These are phyloP conservation scores for Tokudaia muenninki DNA, from an alignment of 2,797 vertebrate genomes.

Conservation along the genomic window DNA sequence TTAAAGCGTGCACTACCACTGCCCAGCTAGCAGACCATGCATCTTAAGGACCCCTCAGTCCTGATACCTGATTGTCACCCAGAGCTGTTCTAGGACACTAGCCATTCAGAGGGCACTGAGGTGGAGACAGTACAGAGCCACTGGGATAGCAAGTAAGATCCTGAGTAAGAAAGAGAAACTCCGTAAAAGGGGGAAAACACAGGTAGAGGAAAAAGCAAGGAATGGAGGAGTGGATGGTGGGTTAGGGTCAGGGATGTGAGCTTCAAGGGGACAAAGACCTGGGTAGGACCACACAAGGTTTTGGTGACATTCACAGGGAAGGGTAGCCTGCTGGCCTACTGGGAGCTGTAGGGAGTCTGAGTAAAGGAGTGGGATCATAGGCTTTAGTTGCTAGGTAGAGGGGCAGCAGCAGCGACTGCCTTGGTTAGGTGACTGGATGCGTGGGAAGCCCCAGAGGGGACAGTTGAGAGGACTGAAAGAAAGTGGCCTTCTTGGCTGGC, in stretches of 20 bases:
- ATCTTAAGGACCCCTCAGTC: background rate
- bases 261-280: background rate
- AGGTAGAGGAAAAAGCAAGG: background rate
- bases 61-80: background rate
- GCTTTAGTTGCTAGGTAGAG: background rate
- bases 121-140: background rate
- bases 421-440: background rate
- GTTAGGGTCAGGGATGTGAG: background rate
- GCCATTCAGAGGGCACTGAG: background rate
- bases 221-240: background rate
- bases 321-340: background rate
- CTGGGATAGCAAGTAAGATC: background rate
- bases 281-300: background rate
- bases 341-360: too few species aligned
- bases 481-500: background rate
- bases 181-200: too few species aligned
- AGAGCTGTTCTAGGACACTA: background rate
- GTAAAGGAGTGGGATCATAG: background rate
- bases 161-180: background rate
- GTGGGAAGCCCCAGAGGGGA: background rate
- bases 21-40: background rate
- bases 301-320: background rate
- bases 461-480: background rate
- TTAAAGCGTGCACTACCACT: background rate
- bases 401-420: background rate